Conservation (phyloP, 1,140 invertebrate species). For the Meloidogyne floridensis region DNA sequence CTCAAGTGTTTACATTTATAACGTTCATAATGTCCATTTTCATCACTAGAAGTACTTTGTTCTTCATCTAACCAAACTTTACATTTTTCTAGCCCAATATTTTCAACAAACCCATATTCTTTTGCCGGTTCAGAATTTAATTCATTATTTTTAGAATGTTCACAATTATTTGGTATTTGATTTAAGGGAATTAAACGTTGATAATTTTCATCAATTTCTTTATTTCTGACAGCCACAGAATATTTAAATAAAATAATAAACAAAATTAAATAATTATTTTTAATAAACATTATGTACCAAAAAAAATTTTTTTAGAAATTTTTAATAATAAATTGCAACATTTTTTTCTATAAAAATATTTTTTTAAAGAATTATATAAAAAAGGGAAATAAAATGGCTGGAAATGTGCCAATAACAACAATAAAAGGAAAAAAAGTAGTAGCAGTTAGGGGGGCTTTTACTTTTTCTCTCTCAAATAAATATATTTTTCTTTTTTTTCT, state of each 20-base stretch:
- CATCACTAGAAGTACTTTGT: constrained; percentile 37
- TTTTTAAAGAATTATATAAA: constrained; percentile 3
- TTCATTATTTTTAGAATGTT: constrained; percentile 28
- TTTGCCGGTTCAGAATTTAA: constrained; percentile 18
- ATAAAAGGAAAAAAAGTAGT: background rate
- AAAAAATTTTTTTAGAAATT: background rate
- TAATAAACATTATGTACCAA: background rate
- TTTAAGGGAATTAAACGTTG: constrained; percentile 45
- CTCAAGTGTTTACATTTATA: constrained; percentile 56
- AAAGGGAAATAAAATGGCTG: background rate
- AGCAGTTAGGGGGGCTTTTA: background rate
- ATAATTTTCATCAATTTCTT: constrained; percentile 53
- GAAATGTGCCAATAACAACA: background rate
- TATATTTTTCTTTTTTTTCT: background rate
- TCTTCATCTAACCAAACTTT: constrained; percentile 39
- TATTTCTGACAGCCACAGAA: constrained; percentile 30
- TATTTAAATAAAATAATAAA: background rate
- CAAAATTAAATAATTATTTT: background rate
- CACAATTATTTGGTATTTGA: constrained; percentile 42
- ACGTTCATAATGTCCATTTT: constrained; percentile 44
- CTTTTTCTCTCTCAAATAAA: background rate
- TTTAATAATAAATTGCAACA: constrained; percentile 9
- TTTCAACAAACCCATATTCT: constrained; percentile 51
- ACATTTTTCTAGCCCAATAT: constrained; percentile 45
- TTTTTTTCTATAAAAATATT: background rate